Percentiles rank a stretch among this genome's conserved stretches.
phyloP scores from a whole-genome alignment of 1,140 invertebrate species.

The Macrobrachium rosenbergii region DNA sequence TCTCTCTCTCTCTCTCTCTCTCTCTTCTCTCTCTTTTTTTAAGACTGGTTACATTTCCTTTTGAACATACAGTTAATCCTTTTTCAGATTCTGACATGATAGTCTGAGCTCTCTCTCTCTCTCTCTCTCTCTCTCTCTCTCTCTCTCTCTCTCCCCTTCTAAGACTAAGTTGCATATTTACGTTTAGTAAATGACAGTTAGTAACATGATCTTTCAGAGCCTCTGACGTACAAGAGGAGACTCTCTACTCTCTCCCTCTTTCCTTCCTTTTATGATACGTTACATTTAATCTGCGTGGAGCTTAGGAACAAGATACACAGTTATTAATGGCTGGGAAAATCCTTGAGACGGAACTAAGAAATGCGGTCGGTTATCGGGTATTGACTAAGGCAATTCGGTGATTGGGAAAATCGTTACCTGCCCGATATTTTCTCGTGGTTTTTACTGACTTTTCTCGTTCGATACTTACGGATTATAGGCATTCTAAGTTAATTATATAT shows the following conservation, averaged over 20 bases:
- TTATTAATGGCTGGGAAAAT: too few relatives aligned
- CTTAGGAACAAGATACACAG: too few relatives aligned
- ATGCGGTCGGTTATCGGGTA: too few relatives aligned
- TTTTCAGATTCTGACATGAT: too few relatives aligned
- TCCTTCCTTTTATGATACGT: background rate
- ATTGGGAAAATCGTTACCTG: too few relatives aligned
- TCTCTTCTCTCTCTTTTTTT: background rate
- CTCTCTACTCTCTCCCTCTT: background rate
- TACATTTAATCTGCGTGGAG: background rate
- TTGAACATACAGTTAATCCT: too few relatives aligned
- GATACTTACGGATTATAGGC: background rate
- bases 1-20: background rate
- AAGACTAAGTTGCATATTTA: background rate
- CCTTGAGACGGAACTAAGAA: too few relatives aligned
- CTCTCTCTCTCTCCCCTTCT: background rate
- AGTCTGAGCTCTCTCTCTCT: background rate
- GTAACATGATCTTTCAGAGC: background rate
- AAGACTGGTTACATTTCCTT: too few relatives aligned
- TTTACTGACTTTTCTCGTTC: background rate
- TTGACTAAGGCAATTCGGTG: too few relatives aligned
- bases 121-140: background rate
- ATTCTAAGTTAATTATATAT: background rate
- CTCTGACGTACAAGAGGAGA: background rate
- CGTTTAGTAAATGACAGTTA: background rate
- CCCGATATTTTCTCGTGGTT: too few relatives aligned